Conservation (phyloP, 2,797 vertebrate species). For the Eremophila alpestris region DNA sequence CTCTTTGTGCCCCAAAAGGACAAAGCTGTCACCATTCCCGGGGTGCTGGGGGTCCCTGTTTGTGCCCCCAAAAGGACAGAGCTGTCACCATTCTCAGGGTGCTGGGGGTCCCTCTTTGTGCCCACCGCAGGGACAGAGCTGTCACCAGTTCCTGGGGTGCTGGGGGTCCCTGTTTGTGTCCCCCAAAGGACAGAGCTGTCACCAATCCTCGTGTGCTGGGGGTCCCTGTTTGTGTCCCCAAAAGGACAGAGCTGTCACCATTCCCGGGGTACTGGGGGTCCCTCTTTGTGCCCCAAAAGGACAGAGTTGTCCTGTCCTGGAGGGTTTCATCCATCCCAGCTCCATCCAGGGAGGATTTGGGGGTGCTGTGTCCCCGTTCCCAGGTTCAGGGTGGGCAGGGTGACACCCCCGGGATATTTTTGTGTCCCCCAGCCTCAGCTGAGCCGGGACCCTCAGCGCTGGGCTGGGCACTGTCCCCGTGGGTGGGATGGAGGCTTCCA, state of each 20-base stretch:
- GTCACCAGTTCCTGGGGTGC: not conserved
- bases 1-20: not conserved
- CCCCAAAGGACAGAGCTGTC: not conserved
- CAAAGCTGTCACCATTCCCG: not conserved
- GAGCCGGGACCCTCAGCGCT: not conserved
- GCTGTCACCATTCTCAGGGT: not conserved
- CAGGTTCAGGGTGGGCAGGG: not conserved
- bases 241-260: not conserved
- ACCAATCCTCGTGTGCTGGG: not conserved
- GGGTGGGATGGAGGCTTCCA: not conserved
- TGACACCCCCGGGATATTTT: not conserved
- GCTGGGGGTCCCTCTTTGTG: not conserved
- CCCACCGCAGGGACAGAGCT: not conserved
- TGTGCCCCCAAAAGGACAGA: not conserved
- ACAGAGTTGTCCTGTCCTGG: not conserved
- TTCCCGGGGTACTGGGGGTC: no score
- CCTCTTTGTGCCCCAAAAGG: not conserved
- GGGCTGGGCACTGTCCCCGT: rapidly evolving
- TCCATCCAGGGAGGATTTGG: not conserved
- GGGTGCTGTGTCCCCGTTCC: rapidly evolving
- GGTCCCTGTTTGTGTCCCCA: not conserved
- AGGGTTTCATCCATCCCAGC: not conserved
- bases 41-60: not conserved
- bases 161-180: not conserved
- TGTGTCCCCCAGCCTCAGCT: not conserved